Evolutionary conservation across 2,888 invertebrate genomes (phyloP), one percentile per base, ranked within the genome.

Genomic region (Stenolophus ochropezus): DNA sequence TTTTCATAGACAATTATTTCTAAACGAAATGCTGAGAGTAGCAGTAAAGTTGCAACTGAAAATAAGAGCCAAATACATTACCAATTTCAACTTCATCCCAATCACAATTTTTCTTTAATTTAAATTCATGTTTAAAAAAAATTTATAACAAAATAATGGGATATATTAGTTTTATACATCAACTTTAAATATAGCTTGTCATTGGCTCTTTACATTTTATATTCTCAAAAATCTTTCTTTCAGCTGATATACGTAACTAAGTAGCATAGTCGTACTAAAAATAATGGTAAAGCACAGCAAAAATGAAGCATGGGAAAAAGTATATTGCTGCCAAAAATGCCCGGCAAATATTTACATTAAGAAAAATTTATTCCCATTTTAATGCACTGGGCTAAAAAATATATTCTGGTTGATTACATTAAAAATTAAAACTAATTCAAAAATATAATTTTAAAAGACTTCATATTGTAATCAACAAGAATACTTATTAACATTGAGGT

Each of bases 241-340:
- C 8, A 33, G 33, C 33, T 33, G 33, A n/a, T 33, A 33, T 33
- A n/a, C 4, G n/a, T 61, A 61, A 61, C 61, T 61, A 61, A 61
- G 14, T 61, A 61, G 61, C 61, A 25, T 2, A 51, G 23, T 23
- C 21, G 20, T 61, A 56, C 56, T 5, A n/a, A 25, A 56, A 33
- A 65, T 69, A 33, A 61, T n/a, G 23, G 27, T 69, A 69, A 65
- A 69, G 65, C 61, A 61, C 61, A 61, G 61, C 61, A 61, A 61
- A 56, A 61, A 23, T 14, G 14, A 61, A 61, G 61, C 61, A 21
- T 56, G 56, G 56, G 18, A 56, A 18, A 58, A 58, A 61, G 33
- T 25, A 27, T 8, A 69, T 16, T 18, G 33, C 65, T 69, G 65
- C 65, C 65, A 27, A 65, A 65, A 65, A 65, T 14, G n/a, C 11